Percentiles rank a stretch among this genome's conserved stretches.
Evolutionary conservation across 1,140 invertebrate genomes (phyloP).

Genomic region (Chrysoperla carnea): DNA sequence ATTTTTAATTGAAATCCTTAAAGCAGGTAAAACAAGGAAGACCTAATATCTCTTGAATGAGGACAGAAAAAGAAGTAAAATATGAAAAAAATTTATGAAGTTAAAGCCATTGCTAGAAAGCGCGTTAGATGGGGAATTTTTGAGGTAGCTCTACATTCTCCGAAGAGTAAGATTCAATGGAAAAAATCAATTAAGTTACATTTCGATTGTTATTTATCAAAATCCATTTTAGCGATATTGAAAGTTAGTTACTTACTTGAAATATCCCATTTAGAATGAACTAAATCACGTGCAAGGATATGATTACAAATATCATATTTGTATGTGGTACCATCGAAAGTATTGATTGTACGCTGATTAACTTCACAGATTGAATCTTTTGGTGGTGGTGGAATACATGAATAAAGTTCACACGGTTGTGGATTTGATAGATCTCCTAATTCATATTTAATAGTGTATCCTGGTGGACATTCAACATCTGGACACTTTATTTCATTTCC

Average conservation of each 20-base stretch:
- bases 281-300: slow-evolving; percentile 47
- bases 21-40: neutral
- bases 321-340: slow-evolving; percentile 57
- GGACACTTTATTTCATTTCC: slow-evolving; percentile 25
- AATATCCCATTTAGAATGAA: slow-evolving; percentile 41
- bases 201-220: no score
- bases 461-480: slow-evolving; percentile 33
- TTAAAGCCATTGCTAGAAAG: no score
- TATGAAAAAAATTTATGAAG: no score
- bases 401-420: slow-evolving; percentile 2
- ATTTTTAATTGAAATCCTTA: neutral
- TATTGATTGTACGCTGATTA: slow-evolving; percentile 52
- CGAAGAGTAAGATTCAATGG: no score
- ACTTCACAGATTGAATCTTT: slow-evolving; percentile 49
- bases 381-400: slow-evolving; percentile 37
- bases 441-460: slow-evolving; percentile 28
- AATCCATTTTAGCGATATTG: neutral
- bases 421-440: slow-evolving; percentile 12
- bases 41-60: neutral
- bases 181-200: no score
- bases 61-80: neutral
- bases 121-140: no score
- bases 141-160: no score
- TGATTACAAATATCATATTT: slow-evolving; percentile 69
- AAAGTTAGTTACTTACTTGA: slow-evolving; percentile 36